These are phyloP conservation scores for Hydractinia echinata DNA, from an alignment of 30 jellyfish, hydroid and myxozoan species.

Conservation along the genomic window DNA sequence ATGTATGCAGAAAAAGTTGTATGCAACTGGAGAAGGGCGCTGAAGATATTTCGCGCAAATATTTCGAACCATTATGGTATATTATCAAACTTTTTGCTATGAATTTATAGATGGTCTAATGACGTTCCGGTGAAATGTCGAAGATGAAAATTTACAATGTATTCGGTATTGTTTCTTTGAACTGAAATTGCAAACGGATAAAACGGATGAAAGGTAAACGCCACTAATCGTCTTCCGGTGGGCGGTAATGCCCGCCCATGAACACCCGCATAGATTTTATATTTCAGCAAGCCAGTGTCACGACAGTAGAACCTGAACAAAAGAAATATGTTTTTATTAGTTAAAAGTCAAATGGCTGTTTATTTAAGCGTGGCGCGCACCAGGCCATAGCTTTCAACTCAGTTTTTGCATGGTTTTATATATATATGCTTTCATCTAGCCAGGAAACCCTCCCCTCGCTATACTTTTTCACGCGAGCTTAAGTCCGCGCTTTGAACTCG, in stretches of 20 bases:
- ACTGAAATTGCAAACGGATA: conserved; percentile 95
- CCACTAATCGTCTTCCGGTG: conserved; percentile 83
- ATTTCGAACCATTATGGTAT: too few species aligned
- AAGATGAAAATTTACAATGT: conserved; percentile 87
- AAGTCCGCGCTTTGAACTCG: too few species aligned
- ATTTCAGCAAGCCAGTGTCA: conserved; percentile 90
- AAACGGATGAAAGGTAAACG: conserved; percentile 95
- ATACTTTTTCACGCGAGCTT: too few species aligned
- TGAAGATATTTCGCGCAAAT: too few species aligned
- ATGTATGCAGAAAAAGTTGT: too few species aligned
- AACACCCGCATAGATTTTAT: conserved; percentile 96
- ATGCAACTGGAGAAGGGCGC: too few species aligned
- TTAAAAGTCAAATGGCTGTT: too few species aligned
- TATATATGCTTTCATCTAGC: too few species aligned
- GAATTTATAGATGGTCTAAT: conserved; percentile 26
- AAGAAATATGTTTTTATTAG: background rate
- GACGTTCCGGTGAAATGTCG: conserved; percentile 74
- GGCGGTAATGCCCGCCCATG: conserved; percentile 90
- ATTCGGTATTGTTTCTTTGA: conserved; percentile 88
- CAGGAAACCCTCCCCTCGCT: too few species aligned
- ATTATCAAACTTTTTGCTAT: background rate
- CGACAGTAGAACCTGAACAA: conserved; percentile 74
- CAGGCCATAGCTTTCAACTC: too few species aligned
- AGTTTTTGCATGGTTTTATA: too few species aligned
- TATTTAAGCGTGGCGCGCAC: too few species aligned